phyloP scores from a whole-genome alignment of 2,888 invertebrate species.

The Psylliodes chrysocephalus region DNA sequence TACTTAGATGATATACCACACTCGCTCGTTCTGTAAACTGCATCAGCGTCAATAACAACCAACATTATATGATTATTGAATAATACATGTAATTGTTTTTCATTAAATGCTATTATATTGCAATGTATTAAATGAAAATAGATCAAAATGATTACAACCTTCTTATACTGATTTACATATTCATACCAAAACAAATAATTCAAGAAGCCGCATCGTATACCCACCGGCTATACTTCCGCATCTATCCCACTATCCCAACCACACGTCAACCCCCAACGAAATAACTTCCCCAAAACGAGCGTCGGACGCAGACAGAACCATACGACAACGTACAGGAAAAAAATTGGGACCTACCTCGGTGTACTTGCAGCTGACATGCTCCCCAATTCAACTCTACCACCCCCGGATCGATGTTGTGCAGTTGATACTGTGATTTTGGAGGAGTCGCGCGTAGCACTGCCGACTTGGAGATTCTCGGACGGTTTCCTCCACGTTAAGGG shows the following conservation, averaged over 20 bases:
- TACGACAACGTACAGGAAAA: conserved; percentile 27
- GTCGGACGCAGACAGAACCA: conserved; percentile 20
- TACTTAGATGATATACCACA: no score
- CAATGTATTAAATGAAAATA: no score
- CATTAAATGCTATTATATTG: no score
- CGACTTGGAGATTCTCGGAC: conserved; percentile 15
- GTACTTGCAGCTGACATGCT: conserved; percentile 52
- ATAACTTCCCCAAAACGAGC: not conserved
- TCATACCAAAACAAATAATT: conserved; percentile 3
- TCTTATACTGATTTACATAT: not conserved
- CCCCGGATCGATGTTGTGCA: conserved; percentile 38
- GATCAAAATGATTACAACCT: no score
- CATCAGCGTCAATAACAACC: no score
- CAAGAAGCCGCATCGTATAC: conserved; percentile 27
- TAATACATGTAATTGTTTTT: no score
- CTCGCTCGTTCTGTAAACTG: no score
- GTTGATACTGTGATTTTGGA: conserved; percentile 38
- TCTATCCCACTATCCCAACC: not conserved
- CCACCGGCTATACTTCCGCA: conserved; percentile 29
- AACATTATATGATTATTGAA: no score
- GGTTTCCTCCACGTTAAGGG: conserved; percentile 22
- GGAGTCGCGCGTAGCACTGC: conserved; percentile 40
- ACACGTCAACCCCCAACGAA: not conserved
- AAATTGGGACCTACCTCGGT: conserved; percentile 48
- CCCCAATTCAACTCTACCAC: conserved; percentile 38